Conservation (phyloP, 2,888 invertebrate species). For the Idaea aversata region DNA sequence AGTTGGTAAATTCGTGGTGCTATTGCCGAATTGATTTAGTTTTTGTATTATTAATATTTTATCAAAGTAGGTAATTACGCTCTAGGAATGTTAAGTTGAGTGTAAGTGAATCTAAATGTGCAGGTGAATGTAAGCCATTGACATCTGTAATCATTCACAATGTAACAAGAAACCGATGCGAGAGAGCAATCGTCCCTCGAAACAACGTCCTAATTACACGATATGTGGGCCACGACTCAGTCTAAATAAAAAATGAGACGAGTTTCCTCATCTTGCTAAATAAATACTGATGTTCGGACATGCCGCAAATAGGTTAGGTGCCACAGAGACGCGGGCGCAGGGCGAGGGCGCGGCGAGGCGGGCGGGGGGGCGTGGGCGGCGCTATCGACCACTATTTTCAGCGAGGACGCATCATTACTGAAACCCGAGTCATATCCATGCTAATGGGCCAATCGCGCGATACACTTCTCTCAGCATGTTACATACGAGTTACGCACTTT, state of each 20-base stretch:
- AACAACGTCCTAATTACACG: slow-evolving; percentile 57
- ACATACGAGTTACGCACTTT: slow-evolving; percentile 31
- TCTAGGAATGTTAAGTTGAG: not conserved
- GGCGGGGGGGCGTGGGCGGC: slow-evolving; percentile 36
- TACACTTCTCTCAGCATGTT: slow-evolving; percentile 31
- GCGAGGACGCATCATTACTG: slow-evolving; percentile 72
- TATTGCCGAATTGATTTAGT: not conserved
- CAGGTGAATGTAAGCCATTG: slow-evolving; percentile 1
- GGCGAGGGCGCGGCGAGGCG: slow-evolving; percentile 31
- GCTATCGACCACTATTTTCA: slow-evolving; percentile 71
- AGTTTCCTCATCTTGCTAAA: slow-evolving; percentile 77
- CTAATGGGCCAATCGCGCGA: slow-evolving; percentile 37
- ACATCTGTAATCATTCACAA: slow-evolving; percentile 14
- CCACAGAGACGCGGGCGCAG: slow-evolving; percentile 42
- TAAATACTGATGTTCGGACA: slow-evolving; percentile 71
- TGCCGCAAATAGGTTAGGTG: slow-evolving; percentile 76
- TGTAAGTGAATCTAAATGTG: not conserved
- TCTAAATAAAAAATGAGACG: slow-evolving; percentile 69
- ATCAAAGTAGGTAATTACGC: too few relatives aligned
- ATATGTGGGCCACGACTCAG: slow-evolving; percentile 67
- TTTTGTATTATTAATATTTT: not conserved
- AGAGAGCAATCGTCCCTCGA: slow-evolving; percentile 32
- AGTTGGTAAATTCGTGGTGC: not conserved
- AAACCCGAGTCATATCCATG: slow-evolving; percentile 70
- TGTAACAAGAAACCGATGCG: slow-evolving; percentile 43